Evolutionary conservation across 1,140 invertebrate species (phyloP).

Genomic region (Bombus fervidus): DNA sequence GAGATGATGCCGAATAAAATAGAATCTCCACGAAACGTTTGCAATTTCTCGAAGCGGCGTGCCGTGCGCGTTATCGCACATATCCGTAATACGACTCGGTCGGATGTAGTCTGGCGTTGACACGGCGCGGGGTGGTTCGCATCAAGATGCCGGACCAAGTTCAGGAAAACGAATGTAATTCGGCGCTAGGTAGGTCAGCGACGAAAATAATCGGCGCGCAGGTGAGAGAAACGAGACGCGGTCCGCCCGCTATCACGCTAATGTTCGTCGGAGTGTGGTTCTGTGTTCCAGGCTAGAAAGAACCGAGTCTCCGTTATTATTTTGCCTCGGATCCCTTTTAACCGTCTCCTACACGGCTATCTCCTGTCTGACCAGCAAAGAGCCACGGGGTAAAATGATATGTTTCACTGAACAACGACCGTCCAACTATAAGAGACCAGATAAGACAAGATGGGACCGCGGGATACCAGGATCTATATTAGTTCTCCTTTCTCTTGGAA

Average conservation of each 20-base stretch:
- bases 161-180: conserved; percentile 26
- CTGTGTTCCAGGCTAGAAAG: conserved; percentile 50
- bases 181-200: conserved; percentile 2
- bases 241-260: conserved; percentile 46
- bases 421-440: conserved; percentile 58
- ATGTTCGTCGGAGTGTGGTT: conserved; percentile 56
- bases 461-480: conserved; percentile 59
- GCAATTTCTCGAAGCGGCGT: not conserved
- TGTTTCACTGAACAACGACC: conserved; percentile 54
- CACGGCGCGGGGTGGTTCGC: not conserved
- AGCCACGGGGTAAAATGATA: conserved; percentile 65
- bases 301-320: conserved; percentile 60
- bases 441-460: conserved; percentile 64
- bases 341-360: conserved; percentile 5
- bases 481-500: conserved; percentile 31
- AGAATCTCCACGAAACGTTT: not conserved
- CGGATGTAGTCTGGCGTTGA: conserved; percentile 1
- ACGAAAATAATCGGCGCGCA: conserved; percentile 2
- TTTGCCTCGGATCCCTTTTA: conserved; percentile 52
- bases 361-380: not conserved
- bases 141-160: conserved; percentile 24
- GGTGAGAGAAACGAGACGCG: not conserved
- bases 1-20: not conserved
- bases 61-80: not conserved
- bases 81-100: not conserved